Conservation (phyloP, 2,888 invertebrate genomes). For the Geotrupes spiniger region DNA sequence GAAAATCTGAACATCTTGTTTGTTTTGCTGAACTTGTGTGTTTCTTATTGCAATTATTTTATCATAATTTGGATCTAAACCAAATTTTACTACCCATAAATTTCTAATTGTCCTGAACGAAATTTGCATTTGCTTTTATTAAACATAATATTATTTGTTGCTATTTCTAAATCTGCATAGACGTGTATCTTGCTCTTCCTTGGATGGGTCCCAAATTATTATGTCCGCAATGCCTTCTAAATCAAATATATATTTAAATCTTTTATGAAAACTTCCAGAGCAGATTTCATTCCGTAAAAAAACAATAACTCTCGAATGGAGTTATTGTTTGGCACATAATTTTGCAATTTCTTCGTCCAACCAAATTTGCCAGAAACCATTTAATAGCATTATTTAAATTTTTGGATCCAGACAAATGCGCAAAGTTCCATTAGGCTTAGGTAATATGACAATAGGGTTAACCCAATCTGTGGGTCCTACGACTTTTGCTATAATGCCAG, state of each 20-base stretch:
- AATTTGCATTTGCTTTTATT: constrained; percentile 27
- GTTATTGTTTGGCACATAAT: constrained; percentile 27
- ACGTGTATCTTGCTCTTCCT: constrained; percentile 27
- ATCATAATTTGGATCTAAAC: constrained; percentile 10
- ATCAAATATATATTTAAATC: constrained; percentile 13
- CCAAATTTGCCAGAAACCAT: constrained; percentile 26
- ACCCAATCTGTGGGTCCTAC: constrained; percentile 10
- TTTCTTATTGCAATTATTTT: constrained; percentile 18
- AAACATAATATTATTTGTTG: constrained; percentile 28
- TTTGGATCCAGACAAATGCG: constrained; percentile 24
- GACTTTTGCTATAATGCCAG: constrained; percentile 16
- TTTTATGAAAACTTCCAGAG: constrained; percentile 21
- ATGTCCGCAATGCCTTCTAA: constrained; percentile 32
- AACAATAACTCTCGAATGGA: constrained; percentile 21
- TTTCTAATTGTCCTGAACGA: constrained; percentile 13
- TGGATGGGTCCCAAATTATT: constrained; percentile 25
- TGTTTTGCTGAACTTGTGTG: constrained; percentile 11
- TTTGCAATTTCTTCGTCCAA: constrained; percentile 24
- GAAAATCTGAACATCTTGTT: constrained; percentile 14
- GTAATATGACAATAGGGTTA: constrained; percentile 14
- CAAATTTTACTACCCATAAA: constrained; percentile 10
- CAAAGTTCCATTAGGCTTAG: constrained; percentile 16
- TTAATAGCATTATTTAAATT: constrained; percentile 28
- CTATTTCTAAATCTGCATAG: constrained; percentile 25
- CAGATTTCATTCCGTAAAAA: constrained; percentile 31